Percentiles rank a stretch among this genome's conserved stretches.
Evolutionary conservation across 1,140 invertebrate species (phyloP).

Genomic region (Cepaea nemoralis): DNA sequence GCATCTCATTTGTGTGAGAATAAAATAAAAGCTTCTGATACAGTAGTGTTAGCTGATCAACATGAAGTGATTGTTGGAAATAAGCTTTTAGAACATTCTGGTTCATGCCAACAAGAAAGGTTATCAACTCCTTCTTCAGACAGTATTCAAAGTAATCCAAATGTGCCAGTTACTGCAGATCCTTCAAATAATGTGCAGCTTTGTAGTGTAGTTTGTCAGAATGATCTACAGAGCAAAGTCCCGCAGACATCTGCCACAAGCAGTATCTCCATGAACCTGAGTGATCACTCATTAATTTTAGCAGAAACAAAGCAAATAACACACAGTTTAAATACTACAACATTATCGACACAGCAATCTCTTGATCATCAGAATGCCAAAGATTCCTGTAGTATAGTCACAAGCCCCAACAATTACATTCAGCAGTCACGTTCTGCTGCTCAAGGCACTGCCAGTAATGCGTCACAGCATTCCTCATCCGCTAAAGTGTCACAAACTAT

Average conservation of each 20-base stretch:
- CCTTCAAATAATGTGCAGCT: neutral
- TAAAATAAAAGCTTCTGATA: neutral
- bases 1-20: neutral
- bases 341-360: neutral
- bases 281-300: neutral
- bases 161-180: neutral
- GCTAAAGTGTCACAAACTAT: neutral
- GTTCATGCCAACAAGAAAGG: neutral
- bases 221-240: neutral
- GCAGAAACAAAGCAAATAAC: neutral
- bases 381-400: neutral
- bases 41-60: neutral
- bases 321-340: neutral
- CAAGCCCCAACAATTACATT: neutral
- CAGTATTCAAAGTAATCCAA: neutral
- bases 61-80: neutral
- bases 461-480: conserved; percentile 1
- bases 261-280: neutral
- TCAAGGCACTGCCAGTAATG: neutral
- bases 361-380: neutral
- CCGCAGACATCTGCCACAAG: neutral
- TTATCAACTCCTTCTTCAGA: neutral
- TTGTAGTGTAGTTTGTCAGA: neutral
- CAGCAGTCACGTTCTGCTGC: neutral
- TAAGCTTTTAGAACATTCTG: neutral